Base-by-base conservation (phyloP, 2,797 vertebrate species). In the Oreortyx pictus region DNA sequence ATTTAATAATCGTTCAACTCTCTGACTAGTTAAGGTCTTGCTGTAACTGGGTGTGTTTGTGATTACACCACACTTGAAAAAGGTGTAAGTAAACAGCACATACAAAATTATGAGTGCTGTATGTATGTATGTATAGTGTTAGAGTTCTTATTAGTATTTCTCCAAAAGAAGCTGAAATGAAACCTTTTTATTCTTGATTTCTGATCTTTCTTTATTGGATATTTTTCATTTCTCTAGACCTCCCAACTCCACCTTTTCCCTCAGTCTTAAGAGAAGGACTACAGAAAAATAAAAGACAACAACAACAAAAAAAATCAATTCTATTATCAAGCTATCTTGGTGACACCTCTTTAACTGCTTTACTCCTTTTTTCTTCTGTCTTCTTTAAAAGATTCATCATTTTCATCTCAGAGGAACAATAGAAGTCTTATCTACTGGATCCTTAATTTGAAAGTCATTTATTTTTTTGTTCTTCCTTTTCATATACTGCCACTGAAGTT, bases 121-220 rank as follows among this genome's bases (percentile, higher is more conserved):
- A 35, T 24, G 46, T 0, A 0, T 74, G 11, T 81, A 35, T 24
- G 46, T 0, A 0, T 74, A 89, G 25, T 84, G 17, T 73, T 77
- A 78, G 46, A 56, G 35, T 74, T 90, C 47, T 41, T 84, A 27
- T 84, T 90, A 61, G 22, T 9, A 6, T 60, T 27, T 49, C 27
- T 78, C 50, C 43, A 9, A 65, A 49, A 84, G 67, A 78, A 84
- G 56, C 35, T 89, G 50, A 89, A 84, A 50, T 73, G 47, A 89
- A 84, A 66, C 77, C 29, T 1, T 88, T 75, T 89, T 47, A 31
- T 67, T 7, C 31, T 66, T 70, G 22, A 62, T 81, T 94, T 81
- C 56, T 86, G 52, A 92, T 57, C 41, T 76, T 73, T 47, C n/a
- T 27, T 35, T 73, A 13, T 44, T 66, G 39, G 5, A 10, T 84